Conservation (phyloP, 53 echinoderm and acorn worm genomes). For the Henricia sp. region DNA sequence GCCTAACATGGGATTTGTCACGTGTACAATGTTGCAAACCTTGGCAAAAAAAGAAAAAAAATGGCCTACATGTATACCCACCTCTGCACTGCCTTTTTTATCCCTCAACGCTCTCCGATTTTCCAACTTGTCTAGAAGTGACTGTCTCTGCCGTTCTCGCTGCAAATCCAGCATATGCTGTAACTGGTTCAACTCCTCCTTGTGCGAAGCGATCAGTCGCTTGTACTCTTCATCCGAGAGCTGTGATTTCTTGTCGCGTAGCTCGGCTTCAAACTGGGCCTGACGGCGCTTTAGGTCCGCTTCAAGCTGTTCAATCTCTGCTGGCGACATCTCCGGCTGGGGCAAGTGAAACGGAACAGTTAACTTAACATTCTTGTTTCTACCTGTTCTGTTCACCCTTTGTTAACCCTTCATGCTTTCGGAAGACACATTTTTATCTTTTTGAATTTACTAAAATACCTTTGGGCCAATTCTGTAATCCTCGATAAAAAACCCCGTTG, state of each 20-base stretch:
- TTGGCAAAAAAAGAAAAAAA: too few species aligned
- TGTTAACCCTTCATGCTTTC: too few species aligned
- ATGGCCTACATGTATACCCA: not conserved
- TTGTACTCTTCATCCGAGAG: constrained; percentile 70
- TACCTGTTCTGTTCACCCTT: too few species aligned
- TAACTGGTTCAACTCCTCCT: constrained; percentile 55
- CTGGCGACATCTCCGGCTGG: constrained; percentile 43
- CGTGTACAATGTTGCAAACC: too few species aligned
- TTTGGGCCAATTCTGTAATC: too few species aligned
- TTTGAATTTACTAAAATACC: too few species aligned
- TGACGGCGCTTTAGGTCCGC: constrained; percentile 51
- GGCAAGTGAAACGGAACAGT: too few species aligned
- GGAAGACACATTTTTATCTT: too few species aligned
- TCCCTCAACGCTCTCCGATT: constrained; percentile 67
- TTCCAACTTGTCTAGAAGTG: constrained; percentile 85
- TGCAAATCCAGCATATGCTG: constrained; percentile 47
- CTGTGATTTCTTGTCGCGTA: constrained; percentile 56
- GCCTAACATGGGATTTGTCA: too few species aligned
- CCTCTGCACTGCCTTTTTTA: constrained; percentile 55
- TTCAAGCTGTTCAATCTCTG: constrained; percentile 55
- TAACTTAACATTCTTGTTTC: too few species aligned
- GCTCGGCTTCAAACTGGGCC: constrained; percentile 57
- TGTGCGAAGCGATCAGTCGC: constrained; percentile 59
- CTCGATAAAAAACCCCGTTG: too few species aligned
- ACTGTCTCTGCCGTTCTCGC: constrained; percentile 76